Evolutionary conservation across 2,888 invertebrate genomes (phyloP).

Genomic region (Darwinula stevensoni): DNA sequence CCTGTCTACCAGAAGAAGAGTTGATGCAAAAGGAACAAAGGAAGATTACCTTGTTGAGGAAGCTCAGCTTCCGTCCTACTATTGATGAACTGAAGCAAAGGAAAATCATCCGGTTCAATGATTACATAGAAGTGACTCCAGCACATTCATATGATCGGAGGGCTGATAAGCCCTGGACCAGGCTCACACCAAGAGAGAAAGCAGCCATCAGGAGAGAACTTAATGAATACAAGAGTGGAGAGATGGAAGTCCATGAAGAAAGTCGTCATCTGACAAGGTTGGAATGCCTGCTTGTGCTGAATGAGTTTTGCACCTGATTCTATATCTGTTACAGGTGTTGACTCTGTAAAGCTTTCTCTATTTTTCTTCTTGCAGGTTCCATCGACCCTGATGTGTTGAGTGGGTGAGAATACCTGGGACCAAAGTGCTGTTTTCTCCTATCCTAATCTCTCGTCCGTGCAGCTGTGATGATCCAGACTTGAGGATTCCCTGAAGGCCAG

Average conservation of each 20-base stretch:
- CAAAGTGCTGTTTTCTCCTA: too few species aligned
- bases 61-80: conserved; percentile 92
- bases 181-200: conserved; percentile 94
- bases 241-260: conserved; percentile 98
- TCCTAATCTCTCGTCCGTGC: too few species aligned
- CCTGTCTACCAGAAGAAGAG: conserved; percentile 79
- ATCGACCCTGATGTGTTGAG: too few species aligned
- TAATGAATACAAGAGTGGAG: conserved; percentile 96
- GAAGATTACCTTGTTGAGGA: conserved; percentile 73
- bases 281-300: too few species aligned
- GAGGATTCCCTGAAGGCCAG: too few species aligned
- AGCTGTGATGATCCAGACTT: too few species aligned
- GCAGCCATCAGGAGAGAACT: conserved; percentile 95
- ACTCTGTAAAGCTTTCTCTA: too few species aligned
- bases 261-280: conserved; percentile 62
- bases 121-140: conserved; percentile 96
- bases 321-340: too few species aligned
- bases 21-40: conserved; percentile 87
- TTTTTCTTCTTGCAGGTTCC: too few species aligned
- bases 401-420: too few species aligned
- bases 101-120: conserved; percentile 97
- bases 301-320: too few species aligned
- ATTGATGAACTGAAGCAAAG: conserved; percentile 94
- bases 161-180: conserved; percentile 98
- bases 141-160: conserved; percentile 89